Conservation (phyloP, 2,797 vertebrate species). For the Crocodylus rhombifer region DNA sequence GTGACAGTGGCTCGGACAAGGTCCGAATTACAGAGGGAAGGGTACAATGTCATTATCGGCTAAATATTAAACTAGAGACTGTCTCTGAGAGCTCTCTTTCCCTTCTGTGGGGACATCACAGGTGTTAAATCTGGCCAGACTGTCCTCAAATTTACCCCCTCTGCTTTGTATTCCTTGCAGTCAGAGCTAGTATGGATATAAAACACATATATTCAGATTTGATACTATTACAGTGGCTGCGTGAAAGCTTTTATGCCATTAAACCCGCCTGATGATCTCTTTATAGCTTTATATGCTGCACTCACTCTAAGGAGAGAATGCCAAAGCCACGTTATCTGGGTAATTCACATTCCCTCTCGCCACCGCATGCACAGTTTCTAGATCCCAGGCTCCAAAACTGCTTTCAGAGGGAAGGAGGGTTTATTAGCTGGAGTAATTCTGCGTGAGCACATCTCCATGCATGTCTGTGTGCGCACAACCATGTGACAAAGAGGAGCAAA, state of each 20-base stretch:
- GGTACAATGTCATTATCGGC: not conserved
- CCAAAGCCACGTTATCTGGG: not conserved
- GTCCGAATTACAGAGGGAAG: not conserved
- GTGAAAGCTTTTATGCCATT: conserved; percentile 40
- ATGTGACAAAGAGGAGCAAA: not conserved
- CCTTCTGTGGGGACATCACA: fast-evolving
- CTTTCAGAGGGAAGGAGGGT: not conserved
- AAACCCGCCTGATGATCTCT: conserved; percentile 50
- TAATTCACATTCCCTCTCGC: not conserved
- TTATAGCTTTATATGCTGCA: conserved; percentile 15
- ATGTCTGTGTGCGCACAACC: not conserved
- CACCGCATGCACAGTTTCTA: not conserved
- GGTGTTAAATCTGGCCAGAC: not conserved
- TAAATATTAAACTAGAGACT: not conserved
- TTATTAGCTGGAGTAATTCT: not conserved
- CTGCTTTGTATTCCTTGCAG: not conserved
- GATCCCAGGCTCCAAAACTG: not conserved
- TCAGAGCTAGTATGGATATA: not conserved
- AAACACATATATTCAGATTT: conserved; percentile 32
- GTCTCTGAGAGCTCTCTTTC: not conserved
- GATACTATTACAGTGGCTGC: conserved; percentile 9
- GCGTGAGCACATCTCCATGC: not conserved
- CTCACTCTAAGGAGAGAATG: not conserved
- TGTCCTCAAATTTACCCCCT: not conserved
- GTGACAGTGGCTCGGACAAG: not conserved